These are phyloP conservation scores for Leptonema lineaticorne DNA, from an alignment of 1,140 invertebrate genomes.

Conservation along the genomic window DNA sequence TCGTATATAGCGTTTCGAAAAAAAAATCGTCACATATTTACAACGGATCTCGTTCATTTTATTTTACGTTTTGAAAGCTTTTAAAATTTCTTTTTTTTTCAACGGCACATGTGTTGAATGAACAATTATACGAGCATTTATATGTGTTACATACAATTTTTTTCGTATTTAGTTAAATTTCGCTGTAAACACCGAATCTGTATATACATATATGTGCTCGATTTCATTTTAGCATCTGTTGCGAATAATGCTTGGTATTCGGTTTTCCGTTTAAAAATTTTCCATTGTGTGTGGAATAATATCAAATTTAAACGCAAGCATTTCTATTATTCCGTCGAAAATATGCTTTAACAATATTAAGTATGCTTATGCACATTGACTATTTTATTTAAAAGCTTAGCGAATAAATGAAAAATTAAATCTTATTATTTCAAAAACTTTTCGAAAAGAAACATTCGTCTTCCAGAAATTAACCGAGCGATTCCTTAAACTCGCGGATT, in stretches of 20 bases:
- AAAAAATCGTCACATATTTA: no score
- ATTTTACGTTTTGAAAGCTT: background rate
- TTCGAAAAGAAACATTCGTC: background rate
- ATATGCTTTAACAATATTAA: no score
- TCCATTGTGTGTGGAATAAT: no score
- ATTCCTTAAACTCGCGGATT: no score
- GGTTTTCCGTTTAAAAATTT: background rate
- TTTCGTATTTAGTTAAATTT: background rate
- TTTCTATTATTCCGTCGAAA: no score
- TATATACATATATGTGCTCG: background rate
- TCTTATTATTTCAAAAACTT: background rate
- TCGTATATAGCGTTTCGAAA: no score
- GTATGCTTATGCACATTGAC: no score
- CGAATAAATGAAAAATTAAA: background rate
- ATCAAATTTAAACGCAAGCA: no score
- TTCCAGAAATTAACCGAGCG: background rate
- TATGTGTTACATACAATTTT: slow-evolving; percentile 12
- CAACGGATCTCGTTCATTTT: background rate
- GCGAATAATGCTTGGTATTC: background rate
- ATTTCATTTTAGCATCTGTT: background rate
- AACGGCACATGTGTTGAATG: slow-evolving; percentile 9
- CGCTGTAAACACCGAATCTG: no score
- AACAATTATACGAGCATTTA: slow-evolving; percentile 25
- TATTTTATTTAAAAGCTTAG: no score
- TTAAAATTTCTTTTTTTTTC: slow-evolving; percentile 22